Percentiles rank a stretch among this genome's conserved stretches.
These are phyloP conservation scores for Theristicus caerulescens DNA, from an alignment of 2,113 vertebrate genomes.

Conservation along the genomic window DNA sequence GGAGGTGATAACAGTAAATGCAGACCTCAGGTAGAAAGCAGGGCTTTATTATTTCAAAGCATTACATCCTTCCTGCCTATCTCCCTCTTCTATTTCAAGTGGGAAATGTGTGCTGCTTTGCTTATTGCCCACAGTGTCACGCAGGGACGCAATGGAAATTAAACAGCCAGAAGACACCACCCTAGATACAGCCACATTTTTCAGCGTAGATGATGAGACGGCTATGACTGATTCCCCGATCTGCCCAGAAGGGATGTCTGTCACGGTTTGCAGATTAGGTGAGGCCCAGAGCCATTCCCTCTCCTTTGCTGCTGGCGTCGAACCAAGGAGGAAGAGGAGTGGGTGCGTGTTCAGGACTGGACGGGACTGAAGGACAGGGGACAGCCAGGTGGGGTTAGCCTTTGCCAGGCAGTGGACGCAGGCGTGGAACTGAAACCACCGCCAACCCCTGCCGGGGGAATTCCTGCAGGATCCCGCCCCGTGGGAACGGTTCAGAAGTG, in stretches of 20 bases:
- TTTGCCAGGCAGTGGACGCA: background rate
- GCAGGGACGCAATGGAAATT: background rate
- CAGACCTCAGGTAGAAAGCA: slow-evolving; percentile 38
- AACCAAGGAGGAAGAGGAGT: background rate
- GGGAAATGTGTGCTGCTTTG: background rate
- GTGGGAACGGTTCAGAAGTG: background rate
- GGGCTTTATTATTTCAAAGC: slow-evolving; percentile 33
- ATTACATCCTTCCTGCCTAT: slow-evolving; percentile 34
- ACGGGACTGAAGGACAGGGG: background rate
- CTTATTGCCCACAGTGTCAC: background rate
- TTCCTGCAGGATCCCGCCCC: background rate
- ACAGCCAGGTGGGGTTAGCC: background rate
- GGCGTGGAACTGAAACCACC: background rate
- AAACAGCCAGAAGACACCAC: background rate
- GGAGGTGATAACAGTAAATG: slow-evolving; percentile 54
- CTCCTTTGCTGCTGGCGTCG: background rate
- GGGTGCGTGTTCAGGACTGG: background rate
- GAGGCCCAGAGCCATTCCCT: background rate
- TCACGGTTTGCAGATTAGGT: background rate
- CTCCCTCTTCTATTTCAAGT: slow-evolving; percentile 4
- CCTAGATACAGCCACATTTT: background rate
- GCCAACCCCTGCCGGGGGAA: background rate
- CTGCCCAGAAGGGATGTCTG: background rate
- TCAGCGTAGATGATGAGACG: background rate
- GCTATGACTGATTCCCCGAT: background rate